Conservation (phyloP, 2,113 vertebrate genomes). For the Lampris incognitus region DNA sequence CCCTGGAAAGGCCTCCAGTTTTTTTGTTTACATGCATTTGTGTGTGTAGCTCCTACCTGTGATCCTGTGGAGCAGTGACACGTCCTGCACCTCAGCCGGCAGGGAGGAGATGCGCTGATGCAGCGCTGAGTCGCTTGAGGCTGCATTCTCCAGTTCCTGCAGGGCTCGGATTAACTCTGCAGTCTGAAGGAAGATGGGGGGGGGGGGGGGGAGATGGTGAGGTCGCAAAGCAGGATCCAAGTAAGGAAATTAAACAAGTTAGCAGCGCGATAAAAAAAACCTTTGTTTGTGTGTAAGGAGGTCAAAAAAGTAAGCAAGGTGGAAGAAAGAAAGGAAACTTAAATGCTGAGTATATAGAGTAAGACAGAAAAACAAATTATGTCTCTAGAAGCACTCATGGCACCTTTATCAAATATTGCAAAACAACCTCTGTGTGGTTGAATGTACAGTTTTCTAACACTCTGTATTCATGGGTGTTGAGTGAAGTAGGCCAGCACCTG, state of each 20-base stretch:
- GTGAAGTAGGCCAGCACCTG: conserved; percentile 82
- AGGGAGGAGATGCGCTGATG: conserved; percentile 96
- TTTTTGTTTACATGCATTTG: no score
- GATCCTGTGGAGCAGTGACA: conserved; percentile 93
- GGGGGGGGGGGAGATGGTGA: not conserved
- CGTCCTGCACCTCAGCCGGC: conserved; percentile 96
- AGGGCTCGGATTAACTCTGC: conserved; percentile 95
- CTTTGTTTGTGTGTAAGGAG: no score
- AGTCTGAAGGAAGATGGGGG: conserved; percentile 82
- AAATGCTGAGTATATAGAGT: not conserved
- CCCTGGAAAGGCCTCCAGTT: no score
- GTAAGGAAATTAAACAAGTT: not conserved
- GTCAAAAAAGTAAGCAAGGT: no score
- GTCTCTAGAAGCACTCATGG: not conserved
- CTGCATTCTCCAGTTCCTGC: conserved; percentile 97
- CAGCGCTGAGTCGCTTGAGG: conserved; percentile 93
- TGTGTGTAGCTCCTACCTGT: conserved; percentile 85
- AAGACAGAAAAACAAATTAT: not conserved
- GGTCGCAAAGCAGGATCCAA: not conserved
- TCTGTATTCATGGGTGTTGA: not conserved
- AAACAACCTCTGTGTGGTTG: not conserved
- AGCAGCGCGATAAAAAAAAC: no score
- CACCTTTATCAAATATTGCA: not conserved
- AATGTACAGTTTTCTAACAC: not conserved
- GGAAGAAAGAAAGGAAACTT: not conserved